Percentiles rank a stretch among this genome's conserved stretches.
phyloP scores from a whole-genome alignment of 1,140 invertebrate species.

The Trichonephila clavata region DNA sequence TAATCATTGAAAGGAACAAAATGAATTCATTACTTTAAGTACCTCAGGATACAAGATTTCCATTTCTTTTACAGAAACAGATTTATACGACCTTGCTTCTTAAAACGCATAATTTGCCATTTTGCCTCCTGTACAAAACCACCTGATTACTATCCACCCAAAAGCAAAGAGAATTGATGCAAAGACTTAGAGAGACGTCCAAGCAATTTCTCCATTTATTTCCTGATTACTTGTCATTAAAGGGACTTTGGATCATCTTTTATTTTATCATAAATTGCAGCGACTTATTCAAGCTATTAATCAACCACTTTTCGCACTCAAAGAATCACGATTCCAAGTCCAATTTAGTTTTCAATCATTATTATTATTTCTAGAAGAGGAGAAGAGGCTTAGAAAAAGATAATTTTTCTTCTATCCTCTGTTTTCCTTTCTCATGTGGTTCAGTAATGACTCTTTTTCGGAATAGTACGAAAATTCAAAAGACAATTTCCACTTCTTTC shows the following conservation, averaged over 20 bases:
- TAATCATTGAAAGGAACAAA: not conserved
- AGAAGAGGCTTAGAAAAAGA: not conserved
- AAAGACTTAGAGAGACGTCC: not conserved
- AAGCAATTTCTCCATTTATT: conserved; percentile 9
- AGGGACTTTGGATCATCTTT: conserved; percentile 32
- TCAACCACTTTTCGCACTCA: conserved; percentile 10
- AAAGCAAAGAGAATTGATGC: not conserved
- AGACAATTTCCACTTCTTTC: conserved; percentile 12
- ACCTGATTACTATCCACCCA: not conserved
- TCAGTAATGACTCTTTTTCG: conserved; percentile 40
- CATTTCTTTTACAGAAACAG: not conserved
- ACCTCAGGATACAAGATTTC: not conserved
- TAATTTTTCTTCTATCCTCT: conserved; percentile 12
- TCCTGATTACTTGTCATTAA: conserved; percentile 32
- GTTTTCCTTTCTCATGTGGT: not conserved
- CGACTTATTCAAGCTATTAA: conserved; percentile 48
- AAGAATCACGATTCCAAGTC: conserved; percentile 15
- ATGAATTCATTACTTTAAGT: not conserved
- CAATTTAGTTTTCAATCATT: conserved; percentile 53
- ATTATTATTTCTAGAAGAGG: conserved; percentile 14
- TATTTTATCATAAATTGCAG: conserved; percentile 38
- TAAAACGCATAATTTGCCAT: conserved; percentile 3
- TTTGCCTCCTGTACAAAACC: conserved; percentile 1
- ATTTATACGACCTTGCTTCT: not conserved
- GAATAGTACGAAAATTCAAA: conserved; percentile 20